A percentile compares a stretch with the other conserved stretches of the same genome.
Evolutionary conservation across 2,888 invertebrate species (phyloP).

Genomic region (Sphaerophoria taeniata): DNA sequence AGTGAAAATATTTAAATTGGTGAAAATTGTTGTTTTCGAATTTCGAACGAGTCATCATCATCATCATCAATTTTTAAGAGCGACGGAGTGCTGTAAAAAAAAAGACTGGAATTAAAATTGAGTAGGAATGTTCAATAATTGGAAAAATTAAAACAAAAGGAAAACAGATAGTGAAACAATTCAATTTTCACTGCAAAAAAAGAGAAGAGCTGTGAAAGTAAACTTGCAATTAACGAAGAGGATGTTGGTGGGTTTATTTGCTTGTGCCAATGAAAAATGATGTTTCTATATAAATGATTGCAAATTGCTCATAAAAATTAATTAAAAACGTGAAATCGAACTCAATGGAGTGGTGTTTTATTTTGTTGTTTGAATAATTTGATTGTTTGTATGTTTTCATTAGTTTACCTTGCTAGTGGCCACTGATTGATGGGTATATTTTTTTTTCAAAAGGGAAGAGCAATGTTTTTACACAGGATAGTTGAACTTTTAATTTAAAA

Average conservation of each 20-base stretch:
- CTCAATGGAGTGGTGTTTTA: no score
- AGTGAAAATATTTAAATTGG: conserved; percentile 23
- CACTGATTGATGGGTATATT: no score
- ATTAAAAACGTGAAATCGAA: background rate
- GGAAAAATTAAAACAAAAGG: background rate
- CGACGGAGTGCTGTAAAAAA: conserved; percentile 5
- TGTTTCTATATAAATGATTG: conserved; percentile 11
- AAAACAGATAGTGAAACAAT: conserved; percentile 3
- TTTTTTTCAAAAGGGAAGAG: no score
- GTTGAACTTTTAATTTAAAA: no score
- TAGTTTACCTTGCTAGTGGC: no score
- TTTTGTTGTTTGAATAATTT: no score
- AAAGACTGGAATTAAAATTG: conserved; percentile 27
- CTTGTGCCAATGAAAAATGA: background rate
- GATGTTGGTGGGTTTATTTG: background rate
- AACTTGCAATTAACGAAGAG: conserved; percentile 26
- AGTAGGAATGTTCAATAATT: background rate
- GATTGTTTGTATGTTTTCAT: no score
- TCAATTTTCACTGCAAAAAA: conserved; percentile 17
- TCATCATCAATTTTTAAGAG: conserved; percentile 19
- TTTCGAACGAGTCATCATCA: conserved; percentile 23
- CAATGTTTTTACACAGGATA: no score
- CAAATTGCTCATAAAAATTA: conserved; percentile 29
- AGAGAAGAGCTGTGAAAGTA: background rate
- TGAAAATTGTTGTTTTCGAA: conserved; percentile 18